phyloP scores from a whole-genome alignment of 2,113 vertebrate genomes.

The Peucedramus taeniatus region DNA sequence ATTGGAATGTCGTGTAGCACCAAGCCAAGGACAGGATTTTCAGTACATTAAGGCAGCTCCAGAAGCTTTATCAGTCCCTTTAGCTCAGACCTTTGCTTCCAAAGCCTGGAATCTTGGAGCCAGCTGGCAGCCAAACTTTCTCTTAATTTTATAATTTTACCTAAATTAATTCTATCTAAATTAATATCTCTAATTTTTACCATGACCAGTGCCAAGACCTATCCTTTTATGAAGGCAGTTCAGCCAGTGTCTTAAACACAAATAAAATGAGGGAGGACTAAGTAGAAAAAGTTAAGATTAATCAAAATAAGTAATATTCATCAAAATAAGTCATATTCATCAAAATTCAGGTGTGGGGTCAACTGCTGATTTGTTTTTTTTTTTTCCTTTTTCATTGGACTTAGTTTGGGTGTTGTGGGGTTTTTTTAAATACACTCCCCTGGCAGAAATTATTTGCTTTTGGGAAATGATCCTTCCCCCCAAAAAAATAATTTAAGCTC shows the following conservation, averaged over 20 bases:
- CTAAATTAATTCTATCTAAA: background rate
- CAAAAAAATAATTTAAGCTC: background rate
- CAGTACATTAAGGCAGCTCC: background rate
- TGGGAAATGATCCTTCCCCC: background rate
- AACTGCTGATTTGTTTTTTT: background rate
- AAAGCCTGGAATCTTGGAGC: background rate
- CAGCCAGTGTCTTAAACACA: background rate
- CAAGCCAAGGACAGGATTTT: background rate
- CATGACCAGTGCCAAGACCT: background rate
- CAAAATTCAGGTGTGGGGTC: background rate
- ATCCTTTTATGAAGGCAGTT: background rate
- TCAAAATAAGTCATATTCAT: background rate
- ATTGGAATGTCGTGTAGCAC: background rate
- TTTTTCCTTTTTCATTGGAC: background rate
- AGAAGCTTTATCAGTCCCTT: background rate
- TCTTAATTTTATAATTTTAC: background rate
- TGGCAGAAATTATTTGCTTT: background rate
- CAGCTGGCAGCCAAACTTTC: background rate
- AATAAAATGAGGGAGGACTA: background rate
- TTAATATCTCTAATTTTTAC: background rate
- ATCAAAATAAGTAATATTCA: background rate
- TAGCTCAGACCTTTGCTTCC: background rate
- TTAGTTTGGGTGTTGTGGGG: background rate
- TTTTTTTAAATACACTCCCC: background rate
- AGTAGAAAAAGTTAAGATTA: background rate